phyloP scores from a whole-genome alignment of 2,797 vertebrate species.

The Syndactyla subalaris region DNA sequence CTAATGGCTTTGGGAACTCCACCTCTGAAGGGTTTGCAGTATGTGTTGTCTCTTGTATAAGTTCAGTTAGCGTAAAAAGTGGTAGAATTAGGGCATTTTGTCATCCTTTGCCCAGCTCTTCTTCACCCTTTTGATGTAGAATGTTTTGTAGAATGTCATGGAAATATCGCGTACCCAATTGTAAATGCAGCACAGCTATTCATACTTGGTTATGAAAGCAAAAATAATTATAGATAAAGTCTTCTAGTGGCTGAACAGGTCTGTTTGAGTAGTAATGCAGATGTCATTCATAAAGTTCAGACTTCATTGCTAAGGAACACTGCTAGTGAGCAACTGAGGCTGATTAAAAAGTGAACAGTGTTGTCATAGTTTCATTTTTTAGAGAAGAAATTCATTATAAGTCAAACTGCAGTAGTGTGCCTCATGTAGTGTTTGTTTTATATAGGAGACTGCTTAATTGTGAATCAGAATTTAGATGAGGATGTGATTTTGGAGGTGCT shows the following conservation, averaged over 20 bases:
- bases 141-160: background rate
- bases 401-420: accelerated
- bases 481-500: background rate
- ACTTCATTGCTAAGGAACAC: background rate
- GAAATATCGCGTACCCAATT: background rate
- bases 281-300: background rate
- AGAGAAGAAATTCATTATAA: accelerated
- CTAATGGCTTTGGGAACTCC: background rate
- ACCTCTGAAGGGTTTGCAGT: background rate
- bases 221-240: background rate
- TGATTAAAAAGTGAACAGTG: background rate
- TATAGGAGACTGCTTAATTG: background rate
- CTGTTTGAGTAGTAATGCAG: background rate
- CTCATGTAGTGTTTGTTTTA: background rate
- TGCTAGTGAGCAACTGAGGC: background rate
- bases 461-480: background rate
- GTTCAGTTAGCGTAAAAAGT: background rate
- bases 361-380: background rate
- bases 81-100: background rate
- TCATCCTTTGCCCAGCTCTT: background rate
- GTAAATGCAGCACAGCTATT: background rate
- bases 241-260: background rate
- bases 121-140: background rate
- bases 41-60: background rate
- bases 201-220: background rate